Percentiles rank a stretch among this genome's conserved stretches.
These are phyloP conservation scores for Drosophila watanabei DNA, from an alignment of 1,140 invertebrate species.

Conservation along the genomic window DNA sequence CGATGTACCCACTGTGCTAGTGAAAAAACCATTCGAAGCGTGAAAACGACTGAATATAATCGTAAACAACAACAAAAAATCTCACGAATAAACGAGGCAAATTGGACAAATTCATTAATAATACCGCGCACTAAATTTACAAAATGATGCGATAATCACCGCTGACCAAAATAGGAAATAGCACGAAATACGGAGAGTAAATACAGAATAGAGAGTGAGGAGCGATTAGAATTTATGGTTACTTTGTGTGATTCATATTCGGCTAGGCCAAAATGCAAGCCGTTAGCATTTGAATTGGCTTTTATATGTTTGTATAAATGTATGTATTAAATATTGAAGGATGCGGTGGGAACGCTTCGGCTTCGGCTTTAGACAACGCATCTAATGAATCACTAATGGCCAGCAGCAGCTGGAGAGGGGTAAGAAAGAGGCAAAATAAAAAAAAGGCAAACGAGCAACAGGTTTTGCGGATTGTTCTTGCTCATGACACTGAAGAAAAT, in stretches of 20 bases:
- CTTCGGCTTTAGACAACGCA: conserved; percentile 26
- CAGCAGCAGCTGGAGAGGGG: conserved; percentile 17
- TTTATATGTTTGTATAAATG: background rate
- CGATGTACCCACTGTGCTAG: conserved; percentile 10
- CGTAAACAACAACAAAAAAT: conserved; percentile 51
- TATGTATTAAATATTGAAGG: conserved; percentile 16
- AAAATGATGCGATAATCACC: conserved; percentile 68
- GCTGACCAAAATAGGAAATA: conserved; percentile 63
- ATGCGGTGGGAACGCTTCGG: conserved; percentile 29
- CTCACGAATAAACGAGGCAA: conserved; percentile 48
- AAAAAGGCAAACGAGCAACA: conserved; percentile 55
- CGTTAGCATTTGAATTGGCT: conserved; percentile 28
- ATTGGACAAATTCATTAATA: conserved; percentile 64
- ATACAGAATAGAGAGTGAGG: conserved; percentile 4
- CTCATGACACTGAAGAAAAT: conserved; percentile 10
- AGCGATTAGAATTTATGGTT: conserved; percentile 9
- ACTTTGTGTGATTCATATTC: conserved; percentile 43
- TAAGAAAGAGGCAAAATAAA: conserved; percentile 19
- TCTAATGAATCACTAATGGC: conserved; percentile 61
- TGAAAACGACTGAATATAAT: conserved; percentile 63
- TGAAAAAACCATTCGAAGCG: conserved; percentile 30
- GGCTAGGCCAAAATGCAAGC: conserved; percentile 18
- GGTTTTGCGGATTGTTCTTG: conserved; percentile 42
- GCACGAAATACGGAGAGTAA: conserved; percentile 9
- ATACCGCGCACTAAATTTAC: conserved; percentile 50